Base-by-base conservation (phyloP, 2,797 vertebrate genomes). In the Odontamblyopus lacepedii region DNA sequence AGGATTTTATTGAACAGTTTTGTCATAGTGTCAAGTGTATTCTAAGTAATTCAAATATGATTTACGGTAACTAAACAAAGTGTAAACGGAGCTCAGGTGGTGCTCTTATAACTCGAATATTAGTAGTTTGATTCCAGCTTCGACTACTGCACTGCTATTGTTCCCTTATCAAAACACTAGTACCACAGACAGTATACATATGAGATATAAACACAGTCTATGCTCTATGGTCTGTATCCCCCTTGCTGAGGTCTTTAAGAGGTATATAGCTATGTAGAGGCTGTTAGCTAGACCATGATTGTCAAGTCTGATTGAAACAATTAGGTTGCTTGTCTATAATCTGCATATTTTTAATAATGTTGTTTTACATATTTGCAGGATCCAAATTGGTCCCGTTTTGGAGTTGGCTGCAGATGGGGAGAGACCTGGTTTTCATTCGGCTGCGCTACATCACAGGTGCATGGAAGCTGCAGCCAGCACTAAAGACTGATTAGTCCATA, bases 391-490 rank as follows among this genome's bases (percentile, higher is more conserved):
- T 99, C 89, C 97, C 97, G 1, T 96, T 99, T 85, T 99, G 98
- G 98, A 99, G 98, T 87, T 99, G 98, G 98, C 88, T 99, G 74
- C 98, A 99, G 85, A 99, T 99, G 98, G 98, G 98, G 78, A 92
- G 75, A 71, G 98, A 99, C 90, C 94, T 99, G 73, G 85, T 99
- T 84, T 95, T 97, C 91, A 98, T 99, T 88, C 94, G 96, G 76
- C 92, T 98, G 70, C 96, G 96, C 69, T 99, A 99, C 88, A 80
- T 98, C 88, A 98, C 95, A 6, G 95, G 98, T 86, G 97, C 96
- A 91, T 99, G 98, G 98, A 96, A 85, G 79, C 91, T 98, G 79
- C 92, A 94, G 76, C 83, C 86, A 16, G 89, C 87, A 30, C 86
- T 84, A 11, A 98, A 98, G 93, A 91, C 84, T 63, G 88, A 92